These are phyloP conservation scores for Eupithecia centaureata DNA, from an alignment of 2,888 invertebrate genomes.

Conservation along the genomic window DNA sequence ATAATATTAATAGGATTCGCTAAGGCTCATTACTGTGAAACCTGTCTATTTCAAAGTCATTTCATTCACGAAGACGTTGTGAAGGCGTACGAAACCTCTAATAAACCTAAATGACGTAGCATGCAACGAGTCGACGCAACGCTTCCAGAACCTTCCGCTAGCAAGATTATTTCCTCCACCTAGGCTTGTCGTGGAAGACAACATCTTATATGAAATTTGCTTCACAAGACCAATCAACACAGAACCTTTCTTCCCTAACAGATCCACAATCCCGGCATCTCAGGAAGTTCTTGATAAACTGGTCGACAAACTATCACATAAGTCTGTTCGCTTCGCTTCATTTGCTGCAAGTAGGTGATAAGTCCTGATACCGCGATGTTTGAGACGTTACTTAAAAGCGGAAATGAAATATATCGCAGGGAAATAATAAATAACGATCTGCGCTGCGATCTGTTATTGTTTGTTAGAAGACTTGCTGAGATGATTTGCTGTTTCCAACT, in stretches of 20 bases:
- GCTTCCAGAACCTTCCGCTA: constrained; percentile 55
- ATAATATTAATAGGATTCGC: too few species aligned
- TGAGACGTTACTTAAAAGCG: constrained; percentile 64
- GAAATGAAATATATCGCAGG: constrained; percentile 49
- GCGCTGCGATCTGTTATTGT: constrained; percentile 18
- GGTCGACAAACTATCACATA: constrained; percentile 57
- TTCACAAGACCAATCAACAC: constrained; percentile 46
- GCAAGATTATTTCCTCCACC: constrained; percentile 70
- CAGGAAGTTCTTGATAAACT: constrained; percentile 51
- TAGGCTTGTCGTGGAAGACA: constrained; percentile 65
- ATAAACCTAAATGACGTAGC: constrained; percentile 45
- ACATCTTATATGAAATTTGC: constrained; percentile 70
- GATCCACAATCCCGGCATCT: constrained; percentile 20
- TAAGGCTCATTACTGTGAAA: neutral
- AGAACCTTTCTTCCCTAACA: constrained; percentile 30
- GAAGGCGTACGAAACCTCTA: neutral
- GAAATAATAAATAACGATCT: constrained; percentile 47
- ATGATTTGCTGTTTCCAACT: constrained; percentile 16
- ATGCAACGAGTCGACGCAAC: constrained; percentile 49
- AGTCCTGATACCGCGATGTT: constrained; percentile 64
- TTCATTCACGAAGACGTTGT: neutral
- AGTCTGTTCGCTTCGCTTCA: constrained; percentile 65
- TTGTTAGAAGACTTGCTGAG: constrained; percentile 12
- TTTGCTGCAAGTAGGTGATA: constrained; percentile 62
- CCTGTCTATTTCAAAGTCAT: neutral